A percentile compares a stretch with the other conserved stretches of the same genome.
phyloP scores from a whole-genome alignment of 2,113 vertebrate genomes.

The Gallinago paraguaiae region DNA sequence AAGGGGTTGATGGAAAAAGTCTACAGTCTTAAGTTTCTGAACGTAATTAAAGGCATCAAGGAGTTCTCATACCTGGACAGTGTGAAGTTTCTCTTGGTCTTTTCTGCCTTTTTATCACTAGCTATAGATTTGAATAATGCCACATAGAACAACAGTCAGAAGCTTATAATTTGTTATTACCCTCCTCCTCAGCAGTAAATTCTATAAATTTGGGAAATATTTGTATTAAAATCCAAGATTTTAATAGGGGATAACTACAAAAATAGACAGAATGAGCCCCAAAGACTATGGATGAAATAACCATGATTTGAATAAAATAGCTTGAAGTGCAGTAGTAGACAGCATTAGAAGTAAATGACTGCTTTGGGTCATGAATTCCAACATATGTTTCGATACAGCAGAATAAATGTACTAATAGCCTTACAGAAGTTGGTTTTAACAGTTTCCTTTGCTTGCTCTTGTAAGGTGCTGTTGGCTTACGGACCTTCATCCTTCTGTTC shows the following conservation, averaged over 20 bases:
- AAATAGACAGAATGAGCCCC: neutral
- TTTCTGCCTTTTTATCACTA: neutral
- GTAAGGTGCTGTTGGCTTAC: neutral
- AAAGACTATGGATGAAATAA: neutral
- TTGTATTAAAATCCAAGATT: neutral
- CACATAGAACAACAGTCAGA: neutral
- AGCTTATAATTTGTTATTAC: neutral
- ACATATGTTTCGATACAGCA: neutral
- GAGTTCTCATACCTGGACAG: neutral
- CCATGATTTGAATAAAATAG: neutral
- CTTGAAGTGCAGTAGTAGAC: neutral
- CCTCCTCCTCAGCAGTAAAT: neutral
- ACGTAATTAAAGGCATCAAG: neutral
- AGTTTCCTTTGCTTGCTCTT: neutral
- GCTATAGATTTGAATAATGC: neutral
- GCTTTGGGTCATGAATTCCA: neutral
- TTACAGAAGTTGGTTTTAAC: neutral
- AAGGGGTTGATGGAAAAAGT: slow-evolving; percentile 4
- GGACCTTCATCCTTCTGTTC: neutral
- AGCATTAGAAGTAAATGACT: neutral
- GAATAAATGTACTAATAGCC: neutral
- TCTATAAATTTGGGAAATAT: neutral
- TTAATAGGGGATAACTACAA: neutral
- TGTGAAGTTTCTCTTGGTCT: neutral
- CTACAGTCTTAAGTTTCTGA: neutral